These are phyloP conservation scores for Sarcophaga bullata DNA, from an alignment of 1,140 invertebrate genomes.

Conservation along the genomic window DNA sequence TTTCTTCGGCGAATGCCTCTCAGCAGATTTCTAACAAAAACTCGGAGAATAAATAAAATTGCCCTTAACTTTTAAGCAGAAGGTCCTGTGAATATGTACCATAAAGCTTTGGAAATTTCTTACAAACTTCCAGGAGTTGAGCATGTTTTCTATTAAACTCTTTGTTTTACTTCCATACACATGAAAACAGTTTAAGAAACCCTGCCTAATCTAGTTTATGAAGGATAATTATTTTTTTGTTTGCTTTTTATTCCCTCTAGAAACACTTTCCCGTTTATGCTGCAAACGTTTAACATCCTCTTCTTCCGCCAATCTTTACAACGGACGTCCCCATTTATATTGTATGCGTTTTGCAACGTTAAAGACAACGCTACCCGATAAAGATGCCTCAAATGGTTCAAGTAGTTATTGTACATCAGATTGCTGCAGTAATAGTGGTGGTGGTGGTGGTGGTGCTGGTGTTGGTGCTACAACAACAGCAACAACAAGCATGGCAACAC, in stretches of 20 bases:
- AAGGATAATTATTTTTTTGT: not conserved
- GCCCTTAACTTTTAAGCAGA: too few relatives aligned
- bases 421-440: slow-evolving; percentile 19
- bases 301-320: slow-evolving; percentile 42
- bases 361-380: slow-evolving; percentile 39
- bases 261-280: slow-evolving; percentile 25
- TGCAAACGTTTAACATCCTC: slow-evolving; percentile 13
- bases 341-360: slow-evolving; percentile 56
- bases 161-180: too few relatives aligned
- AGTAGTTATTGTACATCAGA: slow-evolving; percentile 46
- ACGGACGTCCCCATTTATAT: slow-evolving; percentile 58
- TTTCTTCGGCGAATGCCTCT: too few relatives aligned
- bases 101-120: too few relatives aligned
- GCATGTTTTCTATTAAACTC: too few relatives aligned
- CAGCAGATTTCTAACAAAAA: too few relatives aligned
- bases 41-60: too few relatives aligned
- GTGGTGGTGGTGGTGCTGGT: slow-evolving; percentile 1
- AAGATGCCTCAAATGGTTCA: not conserved
- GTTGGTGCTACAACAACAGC: not conserved
- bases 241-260: not conserved
- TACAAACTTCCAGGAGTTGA: too few relatives aligned
- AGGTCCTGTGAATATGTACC: too few relatives aligned
- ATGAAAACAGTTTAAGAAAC: too few relatives aligned
- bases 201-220: too few relatives aligned
- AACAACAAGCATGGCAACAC: not conserved